Base-by-base conservation (phyloP, 2,797 vertebrate genomes). In the Sylvilagus floridanus region DNA sequence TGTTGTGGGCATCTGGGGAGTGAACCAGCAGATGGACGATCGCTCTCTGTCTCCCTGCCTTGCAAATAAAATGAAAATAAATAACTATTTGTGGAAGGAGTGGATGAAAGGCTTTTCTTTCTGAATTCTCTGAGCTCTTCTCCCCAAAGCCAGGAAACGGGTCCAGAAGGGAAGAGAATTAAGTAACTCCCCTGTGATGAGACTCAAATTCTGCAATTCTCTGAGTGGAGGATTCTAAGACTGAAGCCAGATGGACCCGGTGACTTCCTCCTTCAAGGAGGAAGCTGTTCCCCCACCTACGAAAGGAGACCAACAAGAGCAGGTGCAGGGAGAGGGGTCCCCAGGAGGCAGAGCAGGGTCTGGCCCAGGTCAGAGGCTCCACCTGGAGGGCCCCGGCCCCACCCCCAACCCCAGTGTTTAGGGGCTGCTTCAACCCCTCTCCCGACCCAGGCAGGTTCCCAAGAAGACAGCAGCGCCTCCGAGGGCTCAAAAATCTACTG, bases 91-190 rank as follows among this genome's bases (percentile, higher is more conserved):
- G 72, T 22, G 71, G 72, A 90, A 92, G 81, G 75, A 91, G 75
- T 47, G 42, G 94, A 94, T 19, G 90, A 79, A 75, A 84, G 77
- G 35, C 10, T 77, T 93, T 93, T 50, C 81, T 83, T 87, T 78
- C 69, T 77, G 42, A 93, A 11, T 76, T 76, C 66, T 47, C 75
- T 19, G 30, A 78, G 66, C 19, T 76, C 78, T 2, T 73, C 47
- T 91, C 10, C 19, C 78, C 65, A 79, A 87, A 85, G 60, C 42
- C 60, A 87, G 42, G 50, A 77, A 28, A 21, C n/a, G 62, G 63
- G 35, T 50, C 35, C 19, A 19, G 42, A 47, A 81, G 24, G 12
- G 57, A 4, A 86, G 35, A 78, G 12, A 21, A 65, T 57, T 57
- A 73, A 54, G 62, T 42, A 92, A 54, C 30, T 78, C 42, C 69